Evolutionary conservation across 1,140 invertebrate species (phyloP), one percentile per base, ranked within the genome.

Genomic region (Lucilia cuprina): DNA sequence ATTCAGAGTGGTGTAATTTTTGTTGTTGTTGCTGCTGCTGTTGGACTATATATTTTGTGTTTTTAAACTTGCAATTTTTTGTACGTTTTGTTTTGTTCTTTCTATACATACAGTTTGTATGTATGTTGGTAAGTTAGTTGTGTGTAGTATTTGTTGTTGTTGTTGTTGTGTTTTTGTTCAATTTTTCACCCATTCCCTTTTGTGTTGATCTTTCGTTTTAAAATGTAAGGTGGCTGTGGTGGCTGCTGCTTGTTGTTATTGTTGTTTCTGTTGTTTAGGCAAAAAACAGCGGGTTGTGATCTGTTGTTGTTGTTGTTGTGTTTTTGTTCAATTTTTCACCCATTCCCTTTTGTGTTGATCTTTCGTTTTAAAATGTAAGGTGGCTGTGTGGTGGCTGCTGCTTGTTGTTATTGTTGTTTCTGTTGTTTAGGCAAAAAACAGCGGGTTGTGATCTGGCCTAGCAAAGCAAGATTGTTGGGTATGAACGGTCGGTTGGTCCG

Each of bases 361-460:
- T 13, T 65, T 83, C 82, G 82, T 47, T 60, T 19, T 83, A 17
- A n/a, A 50, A 49, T 49, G 77, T 80, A 80, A 80, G 77, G 82
- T 74, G 82, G 82, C 82, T 34, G 77, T n/a, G n/a, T 21, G 30
- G 25, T 30, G 25, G 25, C 34, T 2, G 41, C 10, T 9, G 35
- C 21, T 65, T 21, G 5, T 13, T 65, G 80, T 82, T 41, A 19
- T 75, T 41, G 19, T 14, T 41, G 74, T 41, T 41, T 0, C n/a
- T n/a, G n/a, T 41, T 60, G 55, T 60, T 1, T 60, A 60, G 65
- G 50, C 50, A 17, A 30, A 30, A 30, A 30, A 30, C 25, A n/a
- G 50, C 50, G 12, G 50, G 50, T n/a, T 55, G 13, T 82, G 47
- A 65, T 82, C 55, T 82, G 17, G 49, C 49, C 47, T 34, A 65